phyloP scores from a whole-genome alignment of 2,797 vertebrate species.

The Aselliscus stoliczkanus region DNA sequence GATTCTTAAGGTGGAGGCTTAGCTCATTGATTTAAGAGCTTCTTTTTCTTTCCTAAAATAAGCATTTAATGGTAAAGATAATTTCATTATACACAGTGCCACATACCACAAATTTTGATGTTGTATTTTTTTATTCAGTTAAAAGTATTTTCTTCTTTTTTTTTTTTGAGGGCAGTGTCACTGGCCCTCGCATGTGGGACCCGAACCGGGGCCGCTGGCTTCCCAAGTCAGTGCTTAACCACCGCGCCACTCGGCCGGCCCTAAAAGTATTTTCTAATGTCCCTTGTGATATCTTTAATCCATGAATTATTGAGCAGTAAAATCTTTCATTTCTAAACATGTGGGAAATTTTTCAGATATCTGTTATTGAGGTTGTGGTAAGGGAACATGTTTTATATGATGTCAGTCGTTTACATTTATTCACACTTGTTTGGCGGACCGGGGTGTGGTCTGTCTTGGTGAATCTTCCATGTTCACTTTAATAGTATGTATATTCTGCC shows the following conservation, averaged over 20 bases:
- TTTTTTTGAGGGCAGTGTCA: no score
- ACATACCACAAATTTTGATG: neutral
- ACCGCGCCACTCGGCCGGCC: no score
- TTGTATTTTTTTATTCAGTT: neutral
- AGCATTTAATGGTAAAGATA: neutral
- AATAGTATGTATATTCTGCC: neutral
- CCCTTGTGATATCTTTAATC: neutral
- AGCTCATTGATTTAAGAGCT: neutral
- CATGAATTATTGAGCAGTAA: neutral
- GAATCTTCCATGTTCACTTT: neutral
- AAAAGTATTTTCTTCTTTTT: slow-evolving; percentile 25
- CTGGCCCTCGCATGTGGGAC: no score
- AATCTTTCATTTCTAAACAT: neutral
- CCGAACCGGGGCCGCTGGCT: no score
- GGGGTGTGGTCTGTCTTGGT: neutral
- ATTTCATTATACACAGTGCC: neutral
- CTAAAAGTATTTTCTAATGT: no score
- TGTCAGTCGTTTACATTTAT: neutral
- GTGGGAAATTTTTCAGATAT: neutral
- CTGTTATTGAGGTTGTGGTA: neutral
- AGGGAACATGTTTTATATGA: neutral
- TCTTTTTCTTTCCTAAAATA: neutral
- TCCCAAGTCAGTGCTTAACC: no score
- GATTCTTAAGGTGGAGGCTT: neutral
- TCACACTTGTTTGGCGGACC: neutral